Base-by-base conservation (phyloP, 2,888 invertebrate genomes). In the Nymphalis urticae region DNA sequence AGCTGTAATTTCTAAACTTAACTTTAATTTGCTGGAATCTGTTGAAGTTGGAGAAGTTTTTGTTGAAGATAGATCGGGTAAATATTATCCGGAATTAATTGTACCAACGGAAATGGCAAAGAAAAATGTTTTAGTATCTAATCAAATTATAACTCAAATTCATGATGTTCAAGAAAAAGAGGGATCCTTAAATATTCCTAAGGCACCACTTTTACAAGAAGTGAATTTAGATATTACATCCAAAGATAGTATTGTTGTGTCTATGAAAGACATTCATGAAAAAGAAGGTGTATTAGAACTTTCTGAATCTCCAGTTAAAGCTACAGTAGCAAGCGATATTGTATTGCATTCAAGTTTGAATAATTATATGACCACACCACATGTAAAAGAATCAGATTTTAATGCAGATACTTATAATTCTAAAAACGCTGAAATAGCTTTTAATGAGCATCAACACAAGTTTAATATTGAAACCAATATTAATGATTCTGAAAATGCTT, bases 81-180 rank as follows among this genome's bases (percentile, higher is more conserved):
- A 96, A 87, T 96, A 96, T 81, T 95, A 96, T 81, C 96, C 96
- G 4, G 96, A 96, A 85, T 85, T 96, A 62, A 95, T 96, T 80
- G 96, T 96, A 2, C 95, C 96, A 0, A 96, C 96, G 2, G 96
- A 97, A 93, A 93, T 94, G 13, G 97, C 96, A 5, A 94, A 93
- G 32, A 92, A 94, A 82, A 93, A 94, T 68, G 85, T 96, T 0
- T 89, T 95, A 47, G 91, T 95, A 16, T 95, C 95, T 73, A 95
- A 94, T 80, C 95, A 95, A 82, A 83, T 95, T 58, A 85, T 94
- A 6, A 95, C 95, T 19, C 94, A 95, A 85, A 94, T 95, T 80
- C 94, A 94, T 75, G 85, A 95, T 76, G 93, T 95, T 1, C 94
- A 95, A 71, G 96, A 96, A 86, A 93, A 94, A 72, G 96, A 96